These are phyloP conservation scores for Salticus scenicus DNA, from an alignment of 2,888 invertebrate genomes.

Conservation along the genomic window DNA sequence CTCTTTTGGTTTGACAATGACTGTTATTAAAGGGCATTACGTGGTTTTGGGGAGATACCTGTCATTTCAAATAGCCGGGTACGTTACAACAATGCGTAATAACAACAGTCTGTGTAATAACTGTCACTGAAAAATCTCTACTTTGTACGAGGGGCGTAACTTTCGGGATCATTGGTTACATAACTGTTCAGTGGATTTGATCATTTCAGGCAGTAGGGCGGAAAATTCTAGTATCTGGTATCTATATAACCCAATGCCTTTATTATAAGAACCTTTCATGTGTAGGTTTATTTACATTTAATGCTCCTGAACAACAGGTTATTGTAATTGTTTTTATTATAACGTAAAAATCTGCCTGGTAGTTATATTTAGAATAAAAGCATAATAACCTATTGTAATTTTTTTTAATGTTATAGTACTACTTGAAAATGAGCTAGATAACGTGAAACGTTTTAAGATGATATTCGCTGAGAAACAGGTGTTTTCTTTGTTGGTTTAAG, in stretches of 20 bases:
- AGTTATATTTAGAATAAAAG: too few relatives aligned
- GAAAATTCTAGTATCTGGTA: not conserved
- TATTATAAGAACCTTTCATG: not conserved
- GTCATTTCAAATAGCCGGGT: slow-evolving; percentile 34
- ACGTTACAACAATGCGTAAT: slow-evolving; percentile 33
- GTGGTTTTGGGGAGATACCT: slow-evolving; percentile 44
- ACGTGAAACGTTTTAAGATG: too few relatives aligned
- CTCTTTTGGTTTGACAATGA: slow-evolving; percentile 50
- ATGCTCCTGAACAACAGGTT: too few relatives aligned
- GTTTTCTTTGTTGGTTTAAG: too few relatives aligned
- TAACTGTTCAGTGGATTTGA: not conserved
- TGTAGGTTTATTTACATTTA: too few relatives aligned
- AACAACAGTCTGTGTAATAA: slow-evolving; percentile 30
- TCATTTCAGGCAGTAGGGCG: not conserved
- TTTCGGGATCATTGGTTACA: not conserved
- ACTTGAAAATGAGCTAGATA: too few relatives aligned
- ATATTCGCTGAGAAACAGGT: too few relatives aligned
- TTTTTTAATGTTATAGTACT: too few relatives aligned
- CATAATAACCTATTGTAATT: too few relatives aligned
- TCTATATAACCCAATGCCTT: not conserved
- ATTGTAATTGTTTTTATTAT: too few relatives aligned
- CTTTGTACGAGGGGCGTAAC: slow-evolving; percentile 6
- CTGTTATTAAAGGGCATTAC: slow-evolving; percentile 62
- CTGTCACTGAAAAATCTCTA: not conserved
- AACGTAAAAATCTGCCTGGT: too few relatives aligned